Base-by-base conservation (phyloP, 2,888 invertebrate species). In the Tanypteryx hageni region DNA sequence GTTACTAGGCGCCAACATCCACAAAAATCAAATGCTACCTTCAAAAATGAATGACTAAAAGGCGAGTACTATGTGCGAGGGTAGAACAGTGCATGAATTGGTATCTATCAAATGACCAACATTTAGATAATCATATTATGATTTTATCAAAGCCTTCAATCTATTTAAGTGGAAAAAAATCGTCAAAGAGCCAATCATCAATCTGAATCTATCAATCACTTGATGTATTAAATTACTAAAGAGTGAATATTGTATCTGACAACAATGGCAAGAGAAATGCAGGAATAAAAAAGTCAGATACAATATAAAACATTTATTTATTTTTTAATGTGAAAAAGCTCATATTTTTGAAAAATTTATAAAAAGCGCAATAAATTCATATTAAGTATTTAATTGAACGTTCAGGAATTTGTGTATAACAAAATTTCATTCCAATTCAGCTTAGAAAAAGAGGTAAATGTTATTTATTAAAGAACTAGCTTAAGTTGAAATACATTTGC, bases 51-150 rank as follows among this genome's bases (percentile, higher is more conserved):
- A 86, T 59, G 18, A 89, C 56, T 68, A 64, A 59, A 44, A 68
- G 61, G 64, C 89, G 89, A 89, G 89, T 89, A 64, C 44, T 64
- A 68, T 89, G 89, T 89, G 89, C 89, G 89, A 89, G 89, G 89
- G 89, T 68, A 89, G 89, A 89, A 68, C 68, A 56, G 89, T 89
- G 89, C 89, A 89, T 68, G 89, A 89, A 89, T 89, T 68, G 89
- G 64, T 89, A 44, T 68, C 64, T 64, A 27, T 76, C 27, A 27
- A 44, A 44, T 76, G 22, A 27, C 10, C 22, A 11, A 27, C 13
- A 11, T 76, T 13, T 7, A 27, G 13, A 27, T 27, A 76, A 27
- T 27, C 9, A 27, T 27, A 76, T 27, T 11, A 14, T 27, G 76
- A 76, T 76, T 27, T 76, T 11, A 76, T 13, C 11, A 76, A 27